phyloP scores from a whole-genome alignment of 2,113 vertebrate genomes.

The Elaphurus davidianus region DNA sequence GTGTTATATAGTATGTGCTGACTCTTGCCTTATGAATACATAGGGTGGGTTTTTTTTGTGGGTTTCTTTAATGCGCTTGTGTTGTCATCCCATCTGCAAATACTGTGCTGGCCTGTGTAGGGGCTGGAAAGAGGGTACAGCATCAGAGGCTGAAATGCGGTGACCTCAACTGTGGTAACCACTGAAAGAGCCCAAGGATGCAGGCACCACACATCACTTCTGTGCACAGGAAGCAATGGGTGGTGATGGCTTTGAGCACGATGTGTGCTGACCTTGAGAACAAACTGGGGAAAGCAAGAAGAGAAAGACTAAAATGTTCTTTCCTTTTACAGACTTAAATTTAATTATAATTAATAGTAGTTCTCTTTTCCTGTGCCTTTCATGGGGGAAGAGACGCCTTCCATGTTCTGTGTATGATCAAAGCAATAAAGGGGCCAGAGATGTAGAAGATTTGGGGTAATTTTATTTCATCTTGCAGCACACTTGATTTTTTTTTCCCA shows the following conservation, averaged over 20 bases:
- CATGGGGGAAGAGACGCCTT: not conserved
- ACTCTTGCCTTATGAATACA: not conserved
- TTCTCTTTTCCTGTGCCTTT: not conserved
- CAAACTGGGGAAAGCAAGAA: not conserved
- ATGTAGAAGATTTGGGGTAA: not conserved
- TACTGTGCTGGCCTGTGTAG: not conserved
- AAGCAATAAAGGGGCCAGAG: not conserved
- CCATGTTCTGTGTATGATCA: not conserved
- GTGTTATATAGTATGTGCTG: not conserved
- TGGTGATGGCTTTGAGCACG: not conserved
- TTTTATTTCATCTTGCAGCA: not conserved
- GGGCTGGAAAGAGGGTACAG: not conserved
- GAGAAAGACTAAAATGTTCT: not conserved
- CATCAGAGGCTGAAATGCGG: not conserved
- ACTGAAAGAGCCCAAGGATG: not conserved
- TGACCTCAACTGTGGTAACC: not conserved
- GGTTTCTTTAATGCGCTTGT: not conserved
- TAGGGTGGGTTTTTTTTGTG: not conserved
- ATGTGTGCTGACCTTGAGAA: not conserved
- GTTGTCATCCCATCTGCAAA: not conserved
- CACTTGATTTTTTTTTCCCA: not conserved
- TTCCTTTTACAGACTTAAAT: not conserved
- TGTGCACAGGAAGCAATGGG: not conserved
- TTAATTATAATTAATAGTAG: not conserved
- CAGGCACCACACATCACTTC: not conserved